Percentiles rank a stretch among this genome's conserved stretches.
Evolutionary conservation across 2,888 invertebrate species (phyloP).

Genomic region (Lysandra coridon): DNA sequence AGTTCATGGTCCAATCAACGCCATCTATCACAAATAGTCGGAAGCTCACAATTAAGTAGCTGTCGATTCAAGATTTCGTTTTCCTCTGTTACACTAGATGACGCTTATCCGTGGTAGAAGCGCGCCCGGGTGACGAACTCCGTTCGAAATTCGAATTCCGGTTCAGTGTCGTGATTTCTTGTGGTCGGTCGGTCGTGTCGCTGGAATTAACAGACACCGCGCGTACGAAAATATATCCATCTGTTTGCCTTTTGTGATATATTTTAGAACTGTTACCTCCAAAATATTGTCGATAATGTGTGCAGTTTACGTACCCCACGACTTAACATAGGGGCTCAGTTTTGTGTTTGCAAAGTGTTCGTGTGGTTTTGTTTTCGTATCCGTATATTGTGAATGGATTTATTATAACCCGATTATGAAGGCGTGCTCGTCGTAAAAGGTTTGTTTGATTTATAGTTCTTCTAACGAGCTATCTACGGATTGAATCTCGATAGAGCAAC

Average conservation of each 20-base stretch:
- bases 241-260: constrained; percentile 76
- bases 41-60: background rate
- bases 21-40: constrained; percentile 14
- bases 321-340: constrained; percentile 47
- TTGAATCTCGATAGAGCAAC: constrained; percentile 34
- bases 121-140: constrained; percentile 58
- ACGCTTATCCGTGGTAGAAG: constrained; percentile 54
- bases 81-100: constrained; percentile 48
- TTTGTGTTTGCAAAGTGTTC: constrained; percentile 66
- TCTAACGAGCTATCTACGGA: constrained; percentile 23
- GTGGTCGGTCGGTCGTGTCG: constrained; percentile 46
- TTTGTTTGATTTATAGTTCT: constrained; percentile 41
- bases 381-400: constrained; percentile 74
- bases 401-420: constrained; percentile 69
- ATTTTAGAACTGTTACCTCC: constrained; percentile 63
- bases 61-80: background rate
- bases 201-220: constrained; percentile 51
- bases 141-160: constrained; percentile 45
- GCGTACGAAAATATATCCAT: constrained; percentile 75
- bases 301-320: constrained; percentile 51
- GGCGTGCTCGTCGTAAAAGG: constrained; percentile 59
- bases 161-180: constrained; percentile 63
- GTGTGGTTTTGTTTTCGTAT: constrained; percentile 67
- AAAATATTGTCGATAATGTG: constrained; percentile 59
- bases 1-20: constrained; percentile 1